These are phyloP conservation scores for Drosophila watanabei DNA, from an alignment of 1,140 invertebrate genomes.

Conservation along the genomic window DNA sequence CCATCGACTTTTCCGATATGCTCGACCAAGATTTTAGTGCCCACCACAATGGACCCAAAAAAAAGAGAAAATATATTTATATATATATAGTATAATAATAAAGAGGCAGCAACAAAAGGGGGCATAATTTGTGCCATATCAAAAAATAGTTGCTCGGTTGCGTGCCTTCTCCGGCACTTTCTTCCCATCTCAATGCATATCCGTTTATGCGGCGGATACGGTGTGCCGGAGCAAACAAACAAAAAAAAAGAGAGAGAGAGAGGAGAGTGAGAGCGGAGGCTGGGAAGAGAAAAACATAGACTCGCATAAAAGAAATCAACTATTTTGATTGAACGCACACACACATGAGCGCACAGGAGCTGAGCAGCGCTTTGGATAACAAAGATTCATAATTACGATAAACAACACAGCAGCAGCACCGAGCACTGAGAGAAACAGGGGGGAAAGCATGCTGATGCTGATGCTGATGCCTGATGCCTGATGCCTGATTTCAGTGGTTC, in stretches of 20 bases:
- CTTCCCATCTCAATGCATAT: conserved; percentile 3
- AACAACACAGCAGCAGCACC: conserved; percentile 31
- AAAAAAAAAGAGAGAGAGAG: conserved; percentile 1
- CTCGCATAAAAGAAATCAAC: conserved; percentile 60
- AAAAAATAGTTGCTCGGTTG: conserved; percentile 47
- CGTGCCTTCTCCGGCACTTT: conserved; percentile 24
- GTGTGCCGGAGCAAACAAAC: neutral
- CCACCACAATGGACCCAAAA: conserved; percentile 5
- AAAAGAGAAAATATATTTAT: neutral
- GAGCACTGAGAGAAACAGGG: conserved; percentile 10
- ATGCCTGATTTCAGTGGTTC: neutral
- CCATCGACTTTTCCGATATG: conserved; percentile 15
- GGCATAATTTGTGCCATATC: conserved; percentile 48
- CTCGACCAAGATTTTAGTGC: conserved; percentile 15
- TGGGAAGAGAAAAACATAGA: conserved; percentile 8
- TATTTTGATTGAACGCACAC: conserved; percentile 64
- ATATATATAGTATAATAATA: conserved; percentile 7
- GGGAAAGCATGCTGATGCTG: neutral
- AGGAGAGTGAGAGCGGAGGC: too few species aligned
- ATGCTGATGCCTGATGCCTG: neutral
- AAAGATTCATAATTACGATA: conserved; percentile 73
- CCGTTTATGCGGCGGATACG: conserved; percentile 13
- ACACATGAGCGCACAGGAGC: conserved; percentile 50
- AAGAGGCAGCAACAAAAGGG: conserved; percentile 26
- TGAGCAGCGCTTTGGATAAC: conserved; percentile 52